Percentiles rank a stretch among this genome's conserved stretches.
These are phyloP conservation scores for Sebastes baramenuke DNA, from an alignment of 2,797 vertebrate species.

Conservation along the genomic window DNA sequence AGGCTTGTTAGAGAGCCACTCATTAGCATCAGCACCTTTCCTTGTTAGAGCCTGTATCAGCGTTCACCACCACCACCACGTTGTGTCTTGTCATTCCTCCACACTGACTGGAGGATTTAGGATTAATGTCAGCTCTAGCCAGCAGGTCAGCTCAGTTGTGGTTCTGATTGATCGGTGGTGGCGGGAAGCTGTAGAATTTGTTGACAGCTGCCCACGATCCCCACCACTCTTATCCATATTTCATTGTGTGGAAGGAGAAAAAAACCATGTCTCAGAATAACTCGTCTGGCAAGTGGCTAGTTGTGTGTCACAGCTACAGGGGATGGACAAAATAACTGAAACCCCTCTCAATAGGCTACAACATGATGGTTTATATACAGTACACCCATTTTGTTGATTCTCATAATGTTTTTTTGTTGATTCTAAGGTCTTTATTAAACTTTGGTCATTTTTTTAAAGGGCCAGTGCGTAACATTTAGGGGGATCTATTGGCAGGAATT, in stretches of 20 bases:
- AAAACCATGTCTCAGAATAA: constrained; percentile 49
- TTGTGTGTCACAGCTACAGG: constrained; percentile 44
- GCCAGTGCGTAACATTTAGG: no score
- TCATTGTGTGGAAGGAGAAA: constrained; percentile 38
- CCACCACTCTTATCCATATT: constrained; percentile 57
- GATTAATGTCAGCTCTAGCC: constrained; percentile 77
- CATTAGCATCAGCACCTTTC: constrained; percentile 80
- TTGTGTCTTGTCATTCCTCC: constrained; percentile 55
- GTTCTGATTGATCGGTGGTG: constrained; percentile 70
- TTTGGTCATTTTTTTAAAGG: background rate
- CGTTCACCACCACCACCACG: constrained; percentile 41
- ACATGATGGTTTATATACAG: background rate
- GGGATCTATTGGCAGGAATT: no score
- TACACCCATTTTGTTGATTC: background rate
- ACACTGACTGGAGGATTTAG: constrained; percentile 69
- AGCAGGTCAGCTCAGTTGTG: constrained; percentile 60
- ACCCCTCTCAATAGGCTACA: background rate
- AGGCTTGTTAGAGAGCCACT: constrained; percentile 74
- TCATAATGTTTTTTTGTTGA: background rate
- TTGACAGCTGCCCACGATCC: constrained; percentile 70
- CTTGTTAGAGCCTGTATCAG: constrained; percentile 68
- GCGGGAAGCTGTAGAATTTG: constrained; percentile 65
- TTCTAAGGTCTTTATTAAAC: background rate
- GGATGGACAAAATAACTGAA: constrained; percentile 17
- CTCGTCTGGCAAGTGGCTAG: constrained; percentile 58